These are phyloP conservation scores for Acrossocheilus fasciatus DNA, from an alignment of 2,797 vertebrate species.

Conservation along the genomic window DNA sequence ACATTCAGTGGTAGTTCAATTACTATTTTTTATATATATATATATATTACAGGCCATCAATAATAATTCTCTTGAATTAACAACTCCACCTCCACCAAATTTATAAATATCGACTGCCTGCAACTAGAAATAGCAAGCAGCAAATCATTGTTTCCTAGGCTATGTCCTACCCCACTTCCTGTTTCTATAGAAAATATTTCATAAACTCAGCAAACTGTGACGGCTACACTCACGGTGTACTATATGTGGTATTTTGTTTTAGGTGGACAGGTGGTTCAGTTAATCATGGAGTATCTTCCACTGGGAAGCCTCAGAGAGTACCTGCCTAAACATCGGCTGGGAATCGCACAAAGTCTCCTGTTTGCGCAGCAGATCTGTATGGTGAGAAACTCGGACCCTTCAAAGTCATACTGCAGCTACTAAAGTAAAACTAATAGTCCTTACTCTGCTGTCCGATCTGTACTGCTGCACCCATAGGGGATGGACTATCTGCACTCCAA, in stretches of 20 bases:
- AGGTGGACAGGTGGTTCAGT: slow-evolving; percentile 91
- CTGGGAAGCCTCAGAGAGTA: slow-evolving; percentile 90
- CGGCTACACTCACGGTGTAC: neutral
- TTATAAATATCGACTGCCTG: neutral
- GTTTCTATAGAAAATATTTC: neutral
- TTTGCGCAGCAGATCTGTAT: slow-evolving; percentile 94
- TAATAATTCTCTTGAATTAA: neutral
- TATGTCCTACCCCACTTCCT: neutral
- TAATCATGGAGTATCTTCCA: slow-evolving; percentile 96
- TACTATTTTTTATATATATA: too few relatives aligned
- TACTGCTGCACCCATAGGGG: slow-evolving; percentile 77
- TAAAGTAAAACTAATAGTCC: neutral
- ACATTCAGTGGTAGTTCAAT: too few relatives aligned
- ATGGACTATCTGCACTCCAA: slow-evolving; percentile 92
- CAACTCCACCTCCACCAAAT: neutral
- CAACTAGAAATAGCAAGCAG: neutral
- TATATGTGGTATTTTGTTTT: slow-evolving; percentile 43
- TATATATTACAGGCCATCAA: neutral
- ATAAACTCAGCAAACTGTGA: neutral
- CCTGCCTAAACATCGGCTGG: slow-evolving; percentile 80
- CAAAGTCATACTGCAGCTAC: neutral
- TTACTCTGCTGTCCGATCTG: neutral
- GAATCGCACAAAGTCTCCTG: slow-evolving; percentile 82
- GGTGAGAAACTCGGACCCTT: slow-evolving; percentile 71
- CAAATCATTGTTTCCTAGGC: neutral